Base-by-base conservation (phyloP, 2,113 vertebrate genomes). In the Pachycephala philippinensis region DNA sequence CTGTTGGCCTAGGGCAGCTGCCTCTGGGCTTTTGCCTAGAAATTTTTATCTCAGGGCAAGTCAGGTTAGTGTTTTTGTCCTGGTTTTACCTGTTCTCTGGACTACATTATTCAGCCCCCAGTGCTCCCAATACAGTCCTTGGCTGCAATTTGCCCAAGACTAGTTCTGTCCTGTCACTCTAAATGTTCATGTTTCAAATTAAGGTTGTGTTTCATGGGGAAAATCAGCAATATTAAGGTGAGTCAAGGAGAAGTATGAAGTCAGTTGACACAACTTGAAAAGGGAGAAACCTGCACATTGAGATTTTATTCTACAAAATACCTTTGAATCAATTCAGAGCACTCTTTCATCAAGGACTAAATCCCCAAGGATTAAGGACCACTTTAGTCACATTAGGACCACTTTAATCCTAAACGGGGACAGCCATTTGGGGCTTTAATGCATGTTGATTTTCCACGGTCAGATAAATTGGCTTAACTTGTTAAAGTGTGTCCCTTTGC, bases 341-440 rank as follows among this genome's bases (percentile, higher is more conserved):
- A 53, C 33, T 81, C 53, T 87, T 91, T 82, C 76, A 60, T 49
- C 50, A 66, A 52, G 35, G 71, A 66, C 66, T 92, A 84, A 92
- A 86, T 87, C 59, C 54, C 44, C 42, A 69, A 63, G 56, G 50
- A 90, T 63, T 90, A 94, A 92, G 68, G 79, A 92, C 66, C 89
- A 63, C 57, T 95, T 84, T 52, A 94, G 90, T 80, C 86, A 86
- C 76, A 89, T 93, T 88, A 90, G 59, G 68, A 70, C 64, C 71
- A 54, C 76, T 95, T 69, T 70, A 94, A 70, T 69, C 66, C 59
- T 80, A 64, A 93, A 71, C 3, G 1, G 91, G 74, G 59, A 80
- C 49, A 69, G 35, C 26, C 28, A 37, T 76, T 81, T 91, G 53
- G n/a, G 49, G 20, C 44, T 89, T 81, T 89, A 87, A 56, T 24